These are phyloP conservation scores for Tanaodytes sp. DNA, from an alignment of 2,888 invertebrate species.

Conservation along the genomic window DNA sequence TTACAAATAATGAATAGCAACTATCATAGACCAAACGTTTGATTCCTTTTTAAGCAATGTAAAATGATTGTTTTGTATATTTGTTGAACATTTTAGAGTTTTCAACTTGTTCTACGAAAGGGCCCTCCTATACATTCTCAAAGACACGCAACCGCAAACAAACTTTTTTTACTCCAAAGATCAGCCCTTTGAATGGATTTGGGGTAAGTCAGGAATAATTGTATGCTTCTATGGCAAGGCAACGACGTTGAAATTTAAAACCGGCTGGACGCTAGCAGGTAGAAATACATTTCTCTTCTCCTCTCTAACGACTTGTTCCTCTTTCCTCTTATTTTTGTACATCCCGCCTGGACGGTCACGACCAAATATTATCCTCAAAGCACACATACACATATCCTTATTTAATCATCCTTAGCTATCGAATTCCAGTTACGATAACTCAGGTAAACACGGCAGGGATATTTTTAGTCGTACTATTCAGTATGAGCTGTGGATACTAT, in stretches of 20 bases:
- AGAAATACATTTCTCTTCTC: constrained; percentile 22
- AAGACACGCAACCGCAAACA: constrained; percentile 36
- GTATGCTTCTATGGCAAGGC: constrained; percentile 26
- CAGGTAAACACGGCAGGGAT: too few species aligned
- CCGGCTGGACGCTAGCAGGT: constrained; percentile 50
- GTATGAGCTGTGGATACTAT: neutral
- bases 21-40: too few species aligned
- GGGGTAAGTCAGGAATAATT: constrained; percentile 26
- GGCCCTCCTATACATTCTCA: too few species aligned
- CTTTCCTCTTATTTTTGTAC: neutral
- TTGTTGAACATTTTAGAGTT: too few species aligned
- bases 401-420: too few species aligned
- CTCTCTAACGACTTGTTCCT: neutral
- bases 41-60: constrained; percentile 3
- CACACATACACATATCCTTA: too few species aligned
- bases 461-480: too few species aligned
- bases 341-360: neutral
- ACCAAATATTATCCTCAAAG: too few species aligned
- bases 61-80: neutral
- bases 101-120: too few species aligned
- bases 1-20: too few species aligned
- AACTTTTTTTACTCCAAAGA: constrained; percentile 24
- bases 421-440: too few species aligned
- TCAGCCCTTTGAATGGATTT: constrained; percentile 26
- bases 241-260: constrained; percentile 35